Evolutionary conservation across 2,888 invertebrate species (phyloP).

Genomic region (Ametastegia equiseti): DNA sequence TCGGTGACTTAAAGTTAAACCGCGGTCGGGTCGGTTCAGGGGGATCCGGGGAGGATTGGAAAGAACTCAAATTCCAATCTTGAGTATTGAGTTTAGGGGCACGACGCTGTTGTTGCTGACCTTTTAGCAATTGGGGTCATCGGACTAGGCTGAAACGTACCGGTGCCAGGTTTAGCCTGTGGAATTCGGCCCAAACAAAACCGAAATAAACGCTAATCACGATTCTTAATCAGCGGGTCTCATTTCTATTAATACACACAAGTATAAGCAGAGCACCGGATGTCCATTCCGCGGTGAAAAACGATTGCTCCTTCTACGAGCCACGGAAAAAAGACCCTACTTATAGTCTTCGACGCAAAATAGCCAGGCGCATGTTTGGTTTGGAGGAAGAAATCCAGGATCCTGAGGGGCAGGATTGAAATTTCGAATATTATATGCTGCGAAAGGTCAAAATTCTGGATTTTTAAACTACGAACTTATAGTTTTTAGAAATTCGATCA

Average conservation of each 20-base stretch:
- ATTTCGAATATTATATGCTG: too few relatives aligned
- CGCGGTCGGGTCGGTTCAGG: background rate
- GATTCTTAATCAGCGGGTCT: conserved; percentile 70
- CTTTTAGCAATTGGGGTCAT: conserved; percentile 71
- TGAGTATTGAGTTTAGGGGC: conserved; percentile 47
- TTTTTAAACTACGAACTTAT: too few relatives aligned
- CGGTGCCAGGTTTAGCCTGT: conserved; percentile 70
- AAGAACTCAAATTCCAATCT: conserved; percentile 6
- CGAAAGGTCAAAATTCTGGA: too few relatives aligned
- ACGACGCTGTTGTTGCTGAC: conserved; percentile 58
- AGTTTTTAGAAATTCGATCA: too few relatives aligned
- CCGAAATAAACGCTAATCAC: conserved; percentile 74
- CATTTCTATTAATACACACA: conserved; percentile 52
- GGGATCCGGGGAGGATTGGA: background rate
- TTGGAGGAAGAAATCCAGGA: background rate
- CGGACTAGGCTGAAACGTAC: conserved; percentile 71
- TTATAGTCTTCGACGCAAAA: background rate
- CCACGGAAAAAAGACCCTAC: background rate
- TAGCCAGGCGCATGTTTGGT: too few relatives aligned
- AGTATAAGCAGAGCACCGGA: conserved; percentile 1
- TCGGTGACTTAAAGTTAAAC: conserved; percentile 23
- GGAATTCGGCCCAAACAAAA: conserved; percentile 72
- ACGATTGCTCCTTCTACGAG: background rate
- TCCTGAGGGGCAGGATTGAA: too few relatives aligned
- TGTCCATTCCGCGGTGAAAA: background rate